Base-by-base conservation (phyloP, 2,113 vertebrate genomes). In the Malurus elegans region DNA sequence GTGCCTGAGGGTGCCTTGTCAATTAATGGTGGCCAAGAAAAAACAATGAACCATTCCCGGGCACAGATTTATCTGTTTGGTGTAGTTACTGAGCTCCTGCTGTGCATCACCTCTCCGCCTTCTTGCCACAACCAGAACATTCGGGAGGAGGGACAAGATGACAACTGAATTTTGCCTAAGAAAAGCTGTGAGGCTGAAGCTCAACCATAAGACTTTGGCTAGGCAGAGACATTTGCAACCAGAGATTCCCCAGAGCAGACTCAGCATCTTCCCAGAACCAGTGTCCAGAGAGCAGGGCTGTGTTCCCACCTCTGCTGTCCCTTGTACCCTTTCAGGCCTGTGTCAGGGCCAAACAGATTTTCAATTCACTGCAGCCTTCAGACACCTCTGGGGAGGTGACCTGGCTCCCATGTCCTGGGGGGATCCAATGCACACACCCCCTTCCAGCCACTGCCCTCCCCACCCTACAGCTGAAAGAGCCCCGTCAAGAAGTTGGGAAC, bases 351-450 rank as follows among this genome's bases (percentile, higher is more conserved):
- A 38, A 54, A n/a, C 1, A 32, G 24, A 38, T 40, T 50, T 51
- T 57, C 14, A 74, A 62, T 20, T 71, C 51, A 25, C 25, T 47
- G 74, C 48, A 76, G 85, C 92, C 62, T 72, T 60, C 1, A 3
- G 26, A 64, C 36, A 29, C 32, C 34, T 64, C 7, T 24, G 19
- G n/a, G 62, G 31, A 80, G 10, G 9, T 40, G 84, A 80, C 8
- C 25, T 1, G 14, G 85, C 48, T 40, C 36, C 47, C 13, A 12
- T 0, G 1, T 42, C 60, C 4, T 2, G 18, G 23, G 56, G 38
- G 57, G 40, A 58, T 11, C 56, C 0, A 7, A 12, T 12, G 32
- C 2, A 3, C 13, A 36, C 2, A 7, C 2, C 12, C 28, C 25
- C 11, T 53, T 53, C 64, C 20, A 38, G 64, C 47, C 51, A 32